A percentile compares a stretch with the other conserved stretches of the same genome.
phyloP scores from a whole-genome alignment of 2,797 vertebrate species.

The Cuniculus paca region DNA sequence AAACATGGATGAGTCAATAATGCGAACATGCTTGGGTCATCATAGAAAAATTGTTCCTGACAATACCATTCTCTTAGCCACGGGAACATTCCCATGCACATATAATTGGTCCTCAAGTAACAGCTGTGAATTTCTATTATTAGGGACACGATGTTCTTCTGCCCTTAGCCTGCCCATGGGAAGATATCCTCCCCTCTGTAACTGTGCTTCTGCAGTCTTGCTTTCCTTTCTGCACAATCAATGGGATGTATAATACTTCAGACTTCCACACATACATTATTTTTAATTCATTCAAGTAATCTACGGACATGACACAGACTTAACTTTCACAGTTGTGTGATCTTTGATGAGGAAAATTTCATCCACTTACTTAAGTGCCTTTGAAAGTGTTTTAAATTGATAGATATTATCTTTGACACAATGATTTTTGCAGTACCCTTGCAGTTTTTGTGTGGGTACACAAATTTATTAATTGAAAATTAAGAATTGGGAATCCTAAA shows the following conservation, averaged over 20 bases:
- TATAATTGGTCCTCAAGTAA: background rate
- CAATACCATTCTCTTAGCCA: background rate
- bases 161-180: background rate
- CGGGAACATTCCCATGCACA: background rate
- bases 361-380: background rate
- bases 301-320: background rate
- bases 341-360: background rate
- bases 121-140: background rate
- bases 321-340: background rate
- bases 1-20: constrained; percentile 47
- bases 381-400: background rate
- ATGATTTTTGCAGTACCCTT: background rate
- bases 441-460: accelerated
- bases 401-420: background rate
- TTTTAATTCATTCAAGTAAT: background rate
- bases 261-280: background rate
- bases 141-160: background rate
- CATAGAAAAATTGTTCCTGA: constrained; percentile 25
- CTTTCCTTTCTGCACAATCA: background rate
- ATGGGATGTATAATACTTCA: background rate
- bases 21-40: background rate
- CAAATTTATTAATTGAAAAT: background rate
- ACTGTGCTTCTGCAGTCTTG: background rate
- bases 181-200: background rate
- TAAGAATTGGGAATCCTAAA: background rate